A percentile compares a stretch with the other conserved stretches of the same genome.
Evolutionary conservation across 2,797 vertebrate species (phyloP).

Genomic region (Lophura swinhoii): DNA sequence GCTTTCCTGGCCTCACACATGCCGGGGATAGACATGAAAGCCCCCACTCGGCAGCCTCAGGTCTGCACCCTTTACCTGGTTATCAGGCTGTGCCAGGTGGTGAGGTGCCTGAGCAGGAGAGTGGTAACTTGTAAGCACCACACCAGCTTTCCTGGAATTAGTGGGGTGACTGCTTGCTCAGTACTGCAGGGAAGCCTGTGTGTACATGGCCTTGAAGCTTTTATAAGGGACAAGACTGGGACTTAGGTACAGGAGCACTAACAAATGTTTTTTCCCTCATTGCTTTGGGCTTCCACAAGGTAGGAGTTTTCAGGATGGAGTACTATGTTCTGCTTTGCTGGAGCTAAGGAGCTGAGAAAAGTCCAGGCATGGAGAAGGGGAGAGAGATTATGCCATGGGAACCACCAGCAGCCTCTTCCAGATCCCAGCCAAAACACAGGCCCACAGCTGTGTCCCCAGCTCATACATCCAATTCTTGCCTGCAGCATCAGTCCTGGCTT

Average conservation of each 20-base stretch:
- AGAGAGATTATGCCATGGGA: accelerated
- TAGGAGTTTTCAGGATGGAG: not conserved
- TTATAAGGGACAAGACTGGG: not conserved
- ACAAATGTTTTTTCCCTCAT: not conserved
- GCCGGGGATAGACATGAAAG: not conserved
- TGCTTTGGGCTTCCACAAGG: not conserved
- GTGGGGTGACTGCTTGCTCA: not conserved
- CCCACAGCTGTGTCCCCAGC: not conserved
- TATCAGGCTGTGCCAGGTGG: not conserved
- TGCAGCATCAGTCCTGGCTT: not conserved
- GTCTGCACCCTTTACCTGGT: not conserved
- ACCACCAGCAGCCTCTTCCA: not conserved
- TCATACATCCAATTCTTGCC: not conserved
- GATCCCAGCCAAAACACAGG: accelerated
- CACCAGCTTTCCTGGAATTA: not conserved
- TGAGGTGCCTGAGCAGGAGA: accelerated
- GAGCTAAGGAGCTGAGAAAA: not conserved
- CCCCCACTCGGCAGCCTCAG: accelerated
- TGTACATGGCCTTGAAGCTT: accelerated
- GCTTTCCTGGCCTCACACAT: not conserved
- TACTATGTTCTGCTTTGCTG: not conserved
- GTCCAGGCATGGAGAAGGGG: not conserved
- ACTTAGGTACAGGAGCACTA: not conserved
- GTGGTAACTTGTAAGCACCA: not conserved
- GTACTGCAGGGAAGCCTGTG: accelerated